phyloP scores from a whole-genome alignment of 2,797 vertebrate species.

The Enteromius paludinosus region DNA sequence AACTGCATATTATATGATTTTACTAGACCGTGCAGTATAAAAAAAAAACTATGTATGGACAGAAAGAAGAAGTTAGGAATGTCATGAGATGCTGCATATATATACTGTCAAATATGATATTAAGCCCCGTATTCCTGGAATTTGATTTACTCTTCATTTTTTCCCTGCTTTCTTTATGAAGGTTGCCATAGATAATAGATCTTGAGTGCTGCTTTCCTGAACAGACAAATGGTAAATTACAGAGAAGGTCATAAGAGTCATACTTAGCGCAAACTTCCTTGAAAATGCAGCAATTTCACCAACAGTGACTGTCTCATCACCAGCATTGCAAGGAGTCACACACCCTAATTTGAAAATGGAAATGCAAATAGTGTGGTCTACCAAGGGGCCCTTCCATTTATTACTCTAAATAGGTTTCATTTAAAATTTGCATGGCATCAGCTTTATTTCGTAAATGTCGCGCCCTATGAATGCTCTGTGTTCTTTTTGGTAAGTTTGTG shows the following conservation, averaged over 20 bases:
- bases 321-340: constrained; percentile 75
- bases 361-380: constrained; percentile 96
- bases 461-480: constrained; percentile 95
- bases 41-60: not conserved
- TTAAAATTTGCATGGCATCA: constrained; percentile 99
- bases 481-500: constrained; percentile 90
- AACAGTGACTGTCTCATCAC: constrained; percentile 76
- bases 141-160: constrained; percentile 4
- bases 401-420: constrained; percentile 99
- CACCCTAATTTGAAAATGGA: constrained; percentile 90
- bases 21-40: too few species aligned
- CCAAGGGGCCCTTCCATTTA: constrained; percentile 90
- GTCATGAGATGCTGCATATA: not conserved
- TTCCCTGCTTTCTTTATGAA: constrained; percentile 3
- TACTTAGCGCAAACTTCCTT: constrained; percentile 51
- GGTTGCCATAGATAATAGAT: constrained; percentile 38
- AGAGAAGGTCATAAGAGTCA: constrained; percentile 58
- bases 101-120: not conserved
- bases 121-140: not conserved
- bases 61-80: not conserved
- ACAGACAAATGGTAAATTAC: constrained; percentile 53
- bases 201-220: constrained; percentile 37
- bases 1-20: constrained; percentile 9
- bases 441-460: constrained; percentile 99
- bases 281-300: constrained; percentile 68